phyloP scores from a whole-genome alignment of 2,888 invertebrate genomes.

The Parnassius mnemosyne region DNA sequence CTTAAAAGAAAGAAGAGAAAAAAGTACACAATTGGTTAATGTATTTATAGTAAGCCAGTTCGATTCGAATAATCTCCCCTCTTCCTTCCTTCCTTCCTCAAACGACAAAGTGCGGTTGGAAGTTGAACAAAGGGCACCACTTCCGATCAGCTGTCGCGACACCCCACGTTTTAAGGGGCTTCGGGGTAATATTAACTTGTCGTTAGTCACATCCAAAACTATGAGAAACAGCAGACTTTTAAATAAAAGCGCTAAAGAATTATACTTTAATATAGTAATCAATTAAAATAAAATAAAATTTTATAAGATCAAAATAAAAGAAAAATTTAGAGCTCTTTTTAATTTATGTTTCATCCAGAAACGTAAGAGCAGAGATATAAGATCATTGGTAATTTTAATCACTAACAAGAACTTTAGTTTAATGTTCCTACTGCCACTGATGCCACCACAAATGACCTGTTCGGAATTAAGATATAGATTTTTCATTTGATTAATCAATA shows the following conservation, averaged over 20 bases:
- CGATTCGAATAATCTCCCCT: conserved; percentile 34
- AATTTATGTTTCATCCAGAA: too few relatives aligned
- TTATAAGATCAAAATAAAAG: too few relatives aligned
- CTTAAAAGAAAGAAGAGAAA: neutral
- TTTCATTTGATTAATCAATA: too few relatives aligned
- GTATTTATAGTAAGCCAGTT: conserved; percentile 33
- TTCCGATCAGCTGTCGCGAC: conserved; percentile 79
- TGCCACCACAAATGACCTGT: too few relatives aligned
- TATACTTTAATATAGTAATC: too few relatives aligned
- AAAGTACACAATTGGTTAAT: conserved; percentile 8
- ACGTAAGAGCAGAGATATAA: too few relatives aligned
- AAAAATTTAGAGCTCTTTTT: too few relatives aligned
- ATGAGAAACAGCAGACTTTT: conserved; percentile 32
- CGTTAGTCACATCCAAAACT: conserved; percentile 44
- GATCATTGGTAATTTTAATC: too few relatives aligned
- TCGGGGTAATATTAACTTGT: conserved; percentile 69
- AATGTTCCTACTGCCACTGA: too few relatives aligned
- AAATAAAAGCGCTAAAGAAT: neutral
- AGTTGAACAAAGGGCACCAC: conserved; percentile 75
- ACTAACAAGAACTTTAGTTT: too few relatives aligned
- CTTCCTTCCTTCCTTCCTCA: conserved; percentile 71
- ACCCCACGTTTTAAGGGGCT: conserved; percentile 69
- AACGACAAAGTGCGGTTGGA: conserved; percentile 57
- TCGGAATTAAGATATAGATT: too few relatives aligned
- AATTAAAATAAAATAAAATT: too few relatives aligned